Conservation (phyloP, 2,888 invertebrate species). For the Pandemis corylana region DNA sequence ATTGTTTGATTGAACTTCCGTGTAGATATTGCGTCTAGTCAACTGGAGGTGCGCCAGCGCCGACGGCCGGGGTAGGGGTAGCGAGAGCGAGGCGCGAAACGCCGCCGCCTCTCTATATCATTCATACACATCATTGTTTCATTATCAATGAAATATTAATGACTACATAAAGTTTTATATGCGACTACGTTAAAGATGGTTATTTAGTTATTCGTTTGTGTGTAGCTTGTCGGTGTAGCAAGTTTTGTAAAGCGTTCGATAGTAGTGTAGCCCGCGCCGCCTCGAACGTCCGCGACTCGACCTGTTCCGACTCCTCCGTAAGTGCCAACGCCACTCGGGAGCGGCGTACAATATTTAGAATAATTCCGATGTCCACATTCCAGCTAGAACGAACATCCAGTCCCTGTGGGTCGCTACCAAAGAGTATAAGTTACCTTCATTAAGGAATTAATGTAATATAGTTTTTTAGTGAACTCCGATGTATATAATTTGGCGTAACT, state of each 20-base stretch:
- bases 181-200: slow-evolving; percentile 60
- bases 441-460: slow-evolving; percentile 78
- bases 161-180: slow-evolving; percentile 62
- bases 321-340: slow-evolving; percentile 73
- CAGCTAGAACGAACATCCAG: slow-evolving; percentile 54
- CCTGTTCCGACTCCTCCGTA: slow-evolving; percentile 64
- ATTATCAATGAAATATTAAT: slow-evolving; percentile 61
- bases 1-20: neutral
- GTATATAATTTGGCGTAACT: slow-evolving; percentile 77
- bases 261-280: slow-evolving; percentile 53
- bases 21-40: slow-evolving; percentile 39
- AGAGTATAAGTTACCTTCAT: slow-evolving; percentile 82
- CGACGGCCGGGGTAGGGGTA: slow-evolving; percentile 30
- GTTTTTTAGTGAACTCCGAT: slow-evolving; percentile 70
- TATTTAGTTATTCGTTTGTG: slow-evolving; percentile 76
- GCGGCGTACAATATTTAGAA: slow-evolving; percentile 67
- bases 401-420: slow-evolving; percentile 80
- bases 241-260: slow-evolving; percentile 58
- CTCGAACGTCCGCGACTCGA: slow-evolving; percentile 25
- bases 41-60: slow-evolving; percentile 23
- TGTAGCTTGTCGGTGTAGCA: slow-evolving; percentile 75
- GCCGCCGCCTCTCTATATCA: slow-evolving; percentile 68
- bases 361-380: slow-evolving; percentile 70
- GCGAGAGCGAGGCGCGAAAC: slow-evolving; percentile 32
- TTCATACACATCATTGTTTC: slow-evolving; percentile 78